phyloP scores from a whole-genome alignment of 1,140 invertebrate genomes.

The Babylonia areolata region DNA sequence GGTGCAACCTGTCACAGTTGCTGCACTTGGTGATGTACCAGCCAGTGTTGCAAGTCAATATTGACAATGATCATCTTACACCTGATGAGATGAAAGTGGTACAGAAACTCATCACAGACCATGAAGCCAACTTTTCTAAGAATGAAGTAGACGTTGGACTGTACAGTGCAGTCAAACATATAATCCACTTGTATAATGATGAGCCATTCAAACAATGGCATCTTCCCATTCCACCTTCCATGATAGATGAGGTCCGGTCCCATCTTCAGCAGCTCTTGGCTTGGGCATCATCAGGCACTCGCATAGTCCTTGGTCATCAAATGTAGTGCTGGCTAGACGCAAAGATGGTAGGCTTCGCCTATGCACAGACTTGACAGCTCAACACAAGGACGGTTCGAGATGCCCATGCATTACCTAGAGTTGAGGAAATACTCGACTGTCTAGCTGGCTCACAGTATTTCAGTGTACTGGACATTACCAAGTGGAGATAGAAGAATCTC shows the following conservation, averaged over 20 bases:
- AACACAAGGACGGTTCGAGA: conserved; percentile 53
- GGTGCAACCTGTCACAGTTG: too few species aligned
- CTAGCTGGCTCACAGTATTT: conserved; percentile 55
- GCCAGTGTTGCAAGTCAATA: not conserved
- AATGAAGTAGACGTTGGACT: conserved; percentile 22
- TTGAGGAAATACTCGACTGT: conserved; percentile 47
- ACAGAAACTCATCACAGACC: too few species aligned
- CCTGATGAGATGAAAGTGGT: not conserved
- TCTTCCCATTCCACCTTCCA: conserved; percentile 7
- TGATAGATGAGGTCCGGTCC: conserved; percentile 10
- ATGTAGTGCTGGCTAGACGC: conserved; percentile 47
- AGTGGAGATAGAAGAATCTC: conserved; percentile 64
- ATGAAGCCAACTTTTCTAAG: not conserved
- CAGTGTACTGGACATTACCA: conserved; percentile 69
- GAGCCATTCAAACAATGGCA: conserved; percentile 25
- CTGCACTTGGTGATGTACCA: not conserved
- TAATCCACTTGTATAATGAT: too few species aligned
- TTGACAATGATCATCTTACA: not conserved
- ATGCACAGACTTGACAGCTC: conserved; percentile 57
- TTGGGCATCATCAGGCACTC: conserved; percentile 37
- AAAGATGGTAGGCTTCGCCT: conserved; percentile 55
- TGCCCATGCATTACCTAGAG: conserved; percentile 47
- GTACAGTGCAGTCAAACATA: not conserved
- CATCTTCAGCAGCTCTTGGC: conserved; percentile 41
- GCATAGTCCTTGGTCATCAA: conserved; percentile 43